phyloP scores from a whole-genome alignment of 2,888 invertebrate species.

The Ochropacha duplaris region DNA sequence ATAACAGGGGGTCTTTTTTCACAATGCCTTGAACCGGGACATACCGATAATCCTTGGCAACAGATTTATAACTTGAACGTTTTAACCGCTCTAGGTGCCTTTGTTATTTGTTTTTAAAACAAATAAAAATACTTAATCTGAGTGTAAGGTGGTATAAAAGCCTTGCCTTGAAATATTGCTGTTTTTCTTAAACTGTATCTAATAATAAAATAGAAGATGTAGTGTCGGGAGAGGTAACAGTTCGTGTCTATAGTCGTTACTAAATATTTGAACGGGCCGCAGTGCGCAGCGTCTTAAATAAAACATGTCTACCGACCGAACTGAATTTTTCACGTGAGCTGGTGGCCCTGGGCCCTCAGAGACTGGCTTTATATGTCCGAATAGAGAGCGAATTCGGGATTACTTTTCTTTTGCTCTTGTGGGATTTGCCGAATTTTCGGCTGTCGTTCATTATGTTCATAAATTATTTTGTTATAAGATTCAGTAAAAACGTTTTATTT shows the following conservation, averaged over 20 bases:
- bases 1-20: no score
- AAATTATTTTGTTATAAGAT: not conserved
- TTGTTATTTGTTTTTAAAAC: no score
- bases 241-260: constrained; percentile 59
- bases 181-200: no score
- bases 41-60: no score
- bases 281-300: constrained; percentile 70
- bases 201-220: constrained; percentile 12
- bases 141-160: no score
- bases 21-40: no score
- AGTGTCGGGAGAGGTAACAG: constrained; percentile 46
- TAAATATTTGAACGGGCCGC: constrained; percentile 74
- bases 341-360: constrained; percentile 44
- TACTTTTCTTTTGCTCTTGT: not conserved
- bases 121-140: no score
- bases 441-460: not conserved
- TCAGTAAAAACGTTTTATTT: not conserved
- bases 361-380: constrained; percentile 29
- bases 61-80: no score
- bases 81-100: no score
- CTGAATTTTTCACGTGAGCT: constrained; percentile 68
- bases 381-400: constrained; percentile 4
- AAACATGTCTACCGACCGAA: constrained; percentile 63
- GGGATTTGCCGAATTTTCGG: not conserved
- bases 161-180: no score